These are phyloP conservation scores for Drosophila colorata DNA, from an alignment of 2,888 invertebrate species.

Conservation along the genomic window DNA sequence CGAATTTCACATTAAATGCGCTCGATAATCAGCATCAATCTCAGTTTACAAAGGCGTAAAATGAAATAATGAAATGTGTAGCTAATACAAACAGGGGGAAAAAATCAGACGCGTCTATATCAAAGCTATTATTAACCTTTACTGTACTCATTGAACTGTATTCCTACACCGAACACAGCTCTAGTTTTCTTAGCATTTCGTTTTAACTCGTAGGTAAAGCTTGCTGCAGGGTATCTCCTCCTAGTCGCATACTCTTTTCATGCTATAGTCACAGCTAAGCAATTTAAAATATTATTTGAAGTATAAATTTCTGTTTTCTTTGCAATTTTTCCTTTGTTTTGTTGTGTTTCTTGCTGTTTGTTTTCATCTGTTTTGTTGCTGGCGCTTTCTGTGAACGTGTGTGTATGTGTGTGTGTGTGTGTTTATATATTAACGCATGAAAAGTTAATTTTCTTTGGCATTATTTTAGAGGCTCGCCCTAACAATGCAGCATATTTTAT, in stretches of 20 bases:
- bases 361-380: neutral
- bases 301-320: conserved; percentile 6
- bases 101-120: too few relatives aligned
- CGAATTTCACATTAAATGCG: too few relatives aligned
- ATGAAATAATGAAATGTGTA: too few relatives aligned
- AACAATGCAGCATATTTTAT: conserved; percentile 23
- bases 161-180: too few relatives aligned
- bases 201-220: neutral
- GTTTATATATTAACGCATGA: conserved; percentile 45
- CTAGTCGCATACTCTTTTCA: neutral
- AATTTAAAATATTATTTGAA: conserved; percentile 9
- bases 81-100: too few relatives aligned
- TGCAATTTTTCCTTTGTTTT: neutral
- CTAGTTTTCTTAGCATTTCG: too few relatives aligned
- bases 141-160: too few relatives aligned
- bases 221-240: neutral
- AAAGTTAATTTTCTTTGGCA: conserved; percentile 52
- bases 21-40: too few relatives aligned
- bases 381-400: neutral
- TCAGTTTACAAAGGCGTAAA: too few relatives aligned
- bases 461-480: conserved; percentile 30
- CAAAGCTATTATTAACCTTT: too few relatives aligned
- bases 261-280: conserved; percentile 1
- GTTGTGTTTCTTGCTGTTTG: neutral
- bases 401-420: neutral